A percentile compares a stretch with the other conserved stretches of the same genome.
Evolutionary conservation across 2,113 vertebrate species (phyloP).

Genomic region (Morone chrysops): DNA sequence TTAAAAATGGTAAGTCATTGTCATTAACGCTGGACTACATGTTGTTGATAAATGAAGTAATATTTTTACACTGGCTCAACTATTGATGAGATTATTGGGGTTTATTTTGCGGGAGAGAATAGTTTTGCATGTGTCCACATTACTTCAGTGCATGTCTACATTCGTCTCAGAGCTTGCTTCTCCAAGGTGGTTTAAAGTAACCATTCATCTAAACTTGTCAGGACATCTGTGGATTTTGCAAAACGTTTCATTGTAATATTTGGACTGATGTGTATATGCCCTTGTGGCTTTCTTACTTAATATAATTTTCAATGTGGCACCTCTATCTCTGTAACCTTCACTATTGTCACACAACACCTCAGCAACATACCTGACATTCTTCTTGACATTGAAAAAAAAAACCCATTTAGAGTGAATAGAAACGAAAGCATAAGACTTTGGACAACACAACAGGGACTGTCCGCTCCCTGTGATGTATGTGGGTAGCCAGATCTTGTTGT

Average conservation of each 20-base stretch:
- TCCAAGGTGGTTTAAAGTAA: conserved; percentile 60
- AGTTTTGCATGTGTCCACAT: conserved; percentile 6
- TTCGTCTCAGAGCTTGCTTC: conserved; percentile 58
- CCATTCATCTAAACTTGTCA: conserved; percentile 58
- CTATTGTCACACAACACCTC: conserved; percentile 7
- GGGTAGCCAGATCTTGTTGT: conserved; percentile 49
- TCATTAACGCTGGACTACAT: conserved; percentile 1
- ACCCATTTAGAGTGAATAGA: conserved; percentile 16
- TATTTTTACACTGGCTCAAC: not conserved
- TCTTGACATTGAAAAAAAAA: conserved; percentile 27
- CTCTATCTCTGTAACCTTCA: conserved; percentile 22
- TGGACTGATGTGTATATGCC: conserved; percentile 29
- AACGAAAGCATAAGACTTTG: conserved; percentile 25
- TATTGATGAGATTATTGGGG: not conserved
- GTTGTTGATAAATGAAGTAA: conserved; percentile 17
- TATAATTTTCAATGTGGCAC: conserved; percentile 40
- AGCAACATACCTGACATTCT: conserved; percentile 8
- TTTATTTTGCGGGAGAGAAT: conserved; percentile 4
- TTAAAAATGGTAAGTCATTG: not conserved
- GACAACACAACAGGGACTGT: conserved; percentile 30
- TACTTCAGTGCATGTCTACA: conserved; percentile 50
- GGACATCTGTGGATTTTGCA: conserved; percentile 50
- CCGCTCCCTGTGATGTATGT: conserved; percentile 43
- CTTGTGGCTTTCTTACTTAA: conserved; percentile 30
- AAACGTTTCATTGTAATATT: conserved; percentile 56